Percentiles rank a stretch among this genome's conserved stretches.
Conservation (phyloP, 1,140 invertebrate species). For the Medauroidea extradentata region DNA sequence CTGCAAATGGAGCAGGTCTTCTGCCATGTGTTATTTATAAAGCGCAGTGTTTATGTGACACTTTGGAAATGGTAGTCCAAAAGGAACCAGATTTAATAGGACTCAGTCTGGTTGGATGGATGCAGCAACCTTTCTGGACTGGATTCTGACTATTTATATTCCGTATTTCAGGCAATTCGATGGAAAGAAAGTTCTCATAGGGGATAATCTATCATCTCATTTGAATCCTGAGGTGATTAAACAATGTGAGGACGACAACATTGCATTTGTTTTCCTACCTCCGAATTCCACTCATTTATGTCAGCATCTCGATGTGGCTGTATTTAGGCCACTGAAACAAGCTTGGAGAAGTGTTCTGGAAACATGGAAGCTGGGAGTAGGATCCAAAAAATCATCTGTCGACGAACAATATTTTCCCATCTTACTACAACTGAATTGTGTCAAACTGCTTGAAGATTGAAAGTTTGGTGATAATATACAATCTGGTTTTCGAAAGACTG, state of each 20-base stretch:
- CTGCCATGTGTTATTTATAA: conserved; percentile 26
- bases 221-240: neutral
- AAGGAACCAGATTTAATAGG: conserved; percentile 20
- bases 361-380: conserved; percentile 29
- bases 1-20: conserved; percentile 19
- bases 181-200: conserved; percentile 1
- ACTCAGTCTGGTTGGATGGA: conserved; percentile 31
- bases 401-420: conserved; percentile 28
- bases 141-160: neutral
- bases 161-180: neutral
- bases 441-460: conserved; percentile 15
- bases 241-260: conserved; percentile 30
- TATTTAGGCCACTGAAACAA: conserved; percentile 38
- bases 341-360: conserved; percentile 34
- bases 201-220: conserved; percentile 1
- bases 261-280: conserved; percentile 37
- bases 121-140: neutral
- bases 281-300: conserved; percentile 37
- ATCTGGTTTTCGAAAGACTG: conserved; percentile 28
- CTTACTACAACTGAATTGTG: conserved; percentile 22
- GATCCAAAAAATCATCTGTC: conserved; percentile 15
- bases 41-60: conserved; percentile 20
- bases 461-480: conserved; percentile 20
- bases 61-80: conserved; percentile 26
- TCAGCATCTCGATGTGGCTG: conserved; percentile 40